Percentiles rank a stretch among this genome's conserved stretches.
Conservation (phyloP, 2,113 vertebrate genomes). For the Mionectes macconnelli region DNA sequence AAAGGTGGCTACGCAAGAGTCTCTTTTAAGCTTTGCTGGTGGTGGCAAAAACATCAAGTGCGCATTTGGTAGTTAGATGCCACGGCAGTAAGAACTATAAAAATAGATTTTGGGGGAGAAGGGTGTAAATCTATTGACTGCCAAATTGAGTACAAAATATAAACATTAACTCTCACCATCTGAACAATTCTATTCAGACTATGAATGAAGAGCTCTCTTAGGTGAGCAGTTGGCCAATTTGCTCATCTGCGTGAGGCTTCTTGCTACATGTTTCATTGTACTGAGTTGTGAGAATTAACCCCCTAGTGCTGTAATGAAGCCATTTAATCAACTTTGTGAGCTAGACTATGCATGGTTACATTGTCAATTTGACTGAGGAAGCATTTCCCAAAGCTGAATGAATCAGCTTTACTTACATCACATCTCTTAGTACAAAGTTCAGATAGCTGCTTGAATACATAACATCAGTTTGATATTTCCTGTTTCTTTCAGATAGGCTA, state of each 20-base stretch:
- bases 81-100: neutral
- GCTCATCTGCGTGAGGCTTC: neutral
- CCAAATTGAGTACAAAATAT: neutral
- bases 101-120: neutral
- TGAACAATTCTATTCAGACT: neutral
- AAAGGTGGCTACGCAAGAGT: neutral
- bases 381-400: neutral
- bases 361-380: neutral
- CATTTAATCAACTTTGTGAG: neutral
- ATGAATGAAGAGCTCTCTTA: neutral
- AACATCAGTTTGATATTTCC: neutral
- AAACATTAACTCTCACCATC: neutral
- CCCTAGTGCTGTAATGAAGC: neutral
- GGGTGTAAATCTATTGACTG: neutral
- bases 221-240: neutral
- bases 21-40: neutral
- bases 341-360: neutral
- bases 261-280: neutral
- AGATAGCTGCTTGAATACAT: neutral
- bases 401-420: neutral
- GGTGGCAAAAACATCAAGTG: neutral
- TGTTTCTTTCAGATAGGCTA: neutral
- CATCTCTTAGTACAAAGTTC: neutral
- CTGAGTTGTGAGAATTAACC: neutral
- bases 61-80: neutral